phyloP scores from a whole-genome alignment of 2,888 invertebrate species.

The Macrophya alboannulata region DNA sequence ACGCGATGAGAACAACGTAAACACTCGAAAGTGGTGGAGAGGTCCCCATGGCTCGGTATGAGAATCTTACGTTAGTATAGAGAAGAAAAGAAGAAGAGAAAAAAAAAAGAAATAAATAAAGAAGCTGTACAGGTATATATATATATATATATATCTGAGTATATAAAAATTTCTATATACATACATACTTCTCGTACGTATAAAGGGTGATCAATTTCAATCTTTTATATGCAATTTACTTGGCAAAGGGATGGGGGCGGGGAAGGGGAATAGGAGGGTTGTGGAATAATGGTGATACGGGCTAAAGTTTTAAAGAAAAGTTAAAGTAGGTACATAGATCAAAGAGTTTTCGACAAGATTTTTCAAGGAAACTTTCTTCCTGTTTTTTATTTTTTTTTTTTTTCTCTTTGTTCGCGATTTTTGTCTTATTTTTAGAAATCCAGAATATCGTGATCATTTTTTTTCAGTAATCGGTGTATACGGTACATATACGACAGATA shows the following conservation, averaged over 20 bases:
- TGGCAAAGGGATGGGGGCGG: neutral
- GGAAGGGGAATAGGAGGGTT: neutral
- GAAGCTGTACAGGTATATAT: neutral
- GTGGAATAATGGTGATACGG: slow-evolving; percentile 1
- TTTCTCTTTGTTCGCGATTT: neutral
- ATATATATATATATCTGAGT: neutral
- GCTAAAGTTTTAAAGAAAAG: neutral
- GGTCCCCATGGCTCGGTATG: neutral
- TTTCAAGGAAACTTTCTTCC: neutral
- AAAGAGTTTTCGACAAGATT: slow-evolving; percentile 11
- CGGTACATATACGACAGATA: no score
- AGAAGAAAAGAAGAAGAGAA: neutral
- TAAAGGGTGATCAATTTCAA: slow-evolving; percentile 43
- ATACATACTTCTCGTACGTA: neutral
- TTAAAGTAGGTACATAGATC: neutral
- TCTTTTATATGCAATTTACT: slow-evolving; percentile 18
- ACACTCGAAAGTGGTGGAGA: neutral
- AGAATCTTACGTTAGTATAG: neutral
- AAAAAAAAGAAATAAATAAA: neutral
- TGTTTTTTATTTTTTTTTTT: neutral
- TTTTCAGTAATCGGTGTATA: no score
- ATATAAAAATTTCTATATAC: neutral
- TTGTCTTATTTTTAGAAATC: neutral
- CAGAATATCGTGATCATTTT: neutral
- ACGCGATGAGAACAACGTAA: slow-evolving; percentile 2